phyloP scores from a whole-genome alignment of 2,888 invertebrate species.

The Horisme vitalbata region DNA sequence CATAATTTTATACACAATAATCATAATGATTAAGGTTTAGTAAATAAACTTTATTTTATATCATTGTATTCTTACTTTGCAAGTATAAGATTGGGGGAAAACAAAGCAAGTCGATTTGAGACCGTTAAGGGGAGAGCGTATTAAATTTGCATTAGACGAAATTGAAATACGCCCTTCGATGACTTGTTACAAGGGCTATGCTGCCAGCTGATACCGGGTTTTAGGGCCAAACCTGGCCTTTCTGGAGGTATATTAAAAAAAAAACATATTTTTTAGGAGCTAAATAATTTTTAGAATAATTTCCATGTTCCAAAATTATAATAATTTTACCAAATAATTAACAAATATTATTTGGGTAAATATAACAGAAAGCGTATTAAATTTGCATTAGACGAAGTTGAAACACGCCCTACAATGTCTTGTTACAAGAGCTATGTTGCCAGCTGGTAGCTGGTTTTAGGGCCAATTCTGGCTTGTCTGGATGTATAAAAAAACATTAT shows the following conservation, averaged over 20 bases:
- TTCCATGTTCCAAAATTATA: too few species aligned
- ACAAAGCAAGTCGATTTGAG: slow-evolving; percentile 73
- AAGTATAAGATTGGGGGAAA: slow-evolving; percentile 52
- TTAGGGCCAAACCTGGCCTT: neutral
- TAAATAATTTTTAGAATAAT: too few species aligned
- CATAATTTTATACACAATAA: too few species aligned
- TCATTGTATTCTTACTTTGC: slow-evolving; percentile 1
- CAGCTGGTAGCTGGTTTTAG: neutral
- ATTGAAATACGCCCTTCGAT: slow-evolving; percentile 80
- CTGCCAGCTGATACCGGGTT: slow-evolving; percentile 2
- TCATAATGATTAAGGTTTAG: too few species aligned
- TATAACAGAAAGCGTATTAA: slow-evolving; percentile 80
- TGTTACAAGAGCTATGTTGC: slow-evolving; percentile 49
- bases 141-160: slow-evolving; percentile 82
- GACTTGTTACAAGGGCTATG: slow-evolving; percentile 58
- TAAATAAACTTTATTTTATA: too few species aligned
- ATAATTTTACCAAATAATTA: too few species aligned
- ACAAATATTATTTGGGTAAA: too few species aligned
- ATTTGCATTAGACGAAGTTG: slow-evolving; percentile 82
- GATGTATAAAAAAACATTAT: neutral
- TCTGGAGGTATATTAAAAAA: neutral
- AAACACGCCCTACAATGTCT: slow-evolving; percentile 78
- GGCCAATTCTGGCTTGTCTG: neutral
- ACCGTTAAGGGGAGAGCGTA: slow-evolving; percentile 73
- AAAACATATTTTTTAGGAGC: too few species aligned